These are phyloP conservation scores for Phengaris alcon DNA, from an alignment of 2,888 invertebrate genomes.

Conservation along the genomic window DNA sequence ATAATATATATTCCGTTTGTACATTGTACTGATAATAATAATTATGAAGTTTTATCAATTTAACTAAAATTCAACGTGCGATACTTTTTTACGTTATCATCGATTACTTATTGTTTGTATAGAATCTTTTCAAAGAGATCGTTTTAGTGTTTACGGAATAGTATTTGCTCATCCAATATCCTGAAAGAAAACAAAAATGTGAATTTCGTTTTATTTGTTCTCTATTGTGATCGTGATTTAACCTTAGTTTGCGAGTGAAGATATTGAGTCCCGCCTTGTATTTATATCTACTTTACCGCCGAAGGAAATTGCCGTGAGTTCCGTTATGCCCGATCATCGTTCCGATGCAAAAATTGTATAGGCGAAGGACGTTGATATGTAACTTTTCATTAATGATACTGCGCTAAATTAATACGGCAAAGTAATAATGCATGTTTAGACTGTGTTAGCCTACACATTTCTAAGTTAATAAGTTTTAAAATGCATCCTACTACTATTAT, in stretches of 20 bases:
- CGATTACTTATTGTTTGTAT: constrained; percentile 4
- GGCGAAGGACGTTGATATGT: constrained; percentile 20
- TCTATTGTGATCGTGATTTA: constrained; percentile 71
- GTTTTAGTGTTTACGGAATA: constrained; percentile 41
- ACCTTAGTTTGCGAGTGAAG: constrained; percentile 61
- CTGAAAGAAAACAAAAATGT: constrained; percentile 52
- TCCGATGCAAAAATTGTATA: constrained; percentile 47
- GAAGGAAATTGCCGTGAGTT: constrained; percentile 68
- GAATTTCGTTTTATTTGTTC: constrained; percentile 60
- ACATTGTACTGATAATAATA: neutral
- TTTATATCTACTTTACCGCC: constrained; percentile 43
- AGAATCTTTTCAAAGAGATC: constrained; percentile 15
- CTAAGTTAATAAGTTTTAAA: neutral
- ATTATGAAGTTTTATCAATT: neutral
- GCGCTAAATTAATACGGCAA: constrained; percentile 20
- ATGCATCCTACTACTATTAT: neutral
- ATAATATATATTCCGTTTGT: neutral
- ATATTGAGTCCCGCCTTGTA: constrained; percentile 57
- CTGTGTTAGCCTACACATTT: neutral
- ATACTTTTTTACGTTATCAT: neutral
- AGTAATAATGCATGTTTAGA: neutral
- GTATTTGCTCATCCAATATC: constrained; percentile 55
- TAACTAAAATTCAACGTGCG: neutral
- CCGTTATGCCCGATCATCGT: constrained; percentile 66
- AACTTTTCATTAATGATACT: constrained; percentile 9